Base-by-base conservation (phyloP, 2,888 invertebrate species). In the Loripinus fragilis region DNA sequence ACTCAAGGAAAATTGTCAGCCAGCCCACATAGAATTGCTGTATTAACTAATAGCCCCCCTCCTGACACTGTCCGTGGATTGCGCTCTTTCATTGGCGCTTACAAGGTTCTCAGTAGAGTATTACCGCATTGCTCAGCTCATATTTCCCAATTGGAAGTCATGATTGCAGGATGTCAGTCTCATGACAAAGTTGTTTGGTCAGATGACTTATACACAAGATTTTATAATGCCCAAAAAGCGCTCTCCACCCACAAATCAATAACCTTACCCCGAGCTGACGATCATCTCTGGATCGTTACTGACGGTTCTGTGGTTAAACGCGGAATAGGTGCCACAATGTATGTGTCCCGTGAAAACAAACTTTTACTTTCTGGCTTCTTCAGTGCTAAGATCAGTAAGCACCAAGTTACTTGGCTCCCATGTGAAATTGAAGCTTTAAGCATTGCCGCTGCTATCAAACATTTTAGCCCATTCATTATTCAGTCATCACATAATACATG, bases 401-500 rank as follows among this genome's bases (percentile, higher is more conserved):
- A 50, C n/a, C 42, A 42, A 42, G 42, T 42, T 15, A 42, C 8
- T 42, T 50, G 50, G n/a, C n/a, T n/a, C n/a, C n/a, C n/a, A n/a
- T n/a, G n/a, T n/a, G n/a, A n/a, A n/a, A n/a, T n/a, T n/a, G n/a
- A n/a, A n/a, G n/a, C n/a, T n/a, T n/a, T n/a, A n/a, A n/a, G n/a
- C n/a, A n/a, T n/a, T n/a, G n/a, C 50, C 8, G 50, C 50, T 12
- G 50, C 50, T n/a, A 50, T 50, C 7, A 50, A 50, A 50, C 50
- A 50, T 20, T 50, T 50, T 50, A n/a, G 50, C 5, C 50, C 50
- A 12, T n/a, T 12, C 72, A 73, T 33, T 78, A n/a, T n/a, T n/a
- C n/a, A n/a, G n/a, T n/a, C n/a, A n/a, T n/a, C n/a, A n/a, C n/a
- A n/a, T n/a, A n/a, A n/a, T n/a, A n/a, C n/a, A n/a, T n/a, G n/a